Evolutionary conservation across 2,113 vertebrate genomes (phyloP).

Genomic region (Burhinus bistriatus): DNA sequence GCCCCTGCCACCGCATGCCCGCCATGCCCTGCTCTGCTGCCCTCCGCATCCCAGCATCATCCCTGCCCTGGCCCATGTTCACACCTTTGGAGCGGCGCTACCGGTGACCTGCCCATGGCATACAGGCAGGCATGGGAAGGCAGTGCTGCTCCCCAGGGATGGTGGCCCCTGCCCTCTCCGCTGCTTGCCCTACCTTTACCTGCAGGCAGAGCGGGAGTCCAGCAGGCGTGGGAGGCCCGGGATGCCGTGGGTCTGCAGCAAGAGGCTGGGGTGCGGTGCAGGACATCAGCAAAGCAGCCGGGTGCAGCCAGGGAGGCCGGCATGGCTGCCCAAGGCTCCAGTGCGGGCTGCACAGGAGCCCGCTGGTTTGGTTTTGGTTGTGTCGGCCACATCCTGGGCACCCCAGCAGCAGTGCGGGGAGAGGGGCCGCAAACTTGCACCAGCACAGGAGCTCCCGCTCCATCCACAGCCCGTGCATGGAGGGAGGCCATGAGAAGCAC

Average conservation of each 20-base stretch:
- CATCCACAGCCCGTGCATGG: neutral
- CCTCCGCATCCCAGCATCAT: rapidly evolving
- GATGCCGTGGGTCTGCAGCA: neutral
- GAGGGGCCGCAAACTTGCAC: neutral
- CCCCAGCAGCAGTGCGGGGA: neutral
- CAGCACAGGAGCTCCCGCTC: rapidly evolving
- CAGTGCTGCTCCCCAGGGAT: rapidly evolving
- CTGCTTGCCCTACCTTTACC: neutral
- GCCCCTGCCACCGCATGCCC: neutral
- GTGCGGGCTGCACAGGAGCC: neutral
- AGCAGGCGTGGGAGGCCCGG: rapidly evolving
- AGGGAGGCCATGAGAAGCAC: neutral
- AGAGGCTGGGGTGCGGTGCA: rapidly evolving
- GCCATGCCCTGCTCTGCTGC: neutral
- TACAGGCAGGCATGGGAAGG: neutral
- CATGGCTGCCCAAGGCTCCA: rapidly evolving
- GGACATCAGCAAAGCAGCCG: rapidly evolving
- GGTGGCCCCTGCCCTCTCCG: neutral
- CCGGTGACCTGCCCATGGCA: rapidly evolving
- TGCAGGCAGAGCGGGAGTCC: too few relatives aligned
- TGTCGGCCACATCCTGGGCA: rapidly evolving
- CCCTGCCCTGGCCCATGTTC: neutral
- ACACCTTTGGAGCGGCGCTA: rapidly evolving
- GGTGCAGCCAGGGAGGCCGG: neutral
- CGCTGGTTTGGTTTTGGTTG: rapidly evolving